Percentiles rank a stretch among this genome's conserved stretches.
These are phyloP conservation scores for Ascaphus truei DNA, from an alignment of 2,113 vertebrate genomes.

Conservation along the genomic window DNA sequence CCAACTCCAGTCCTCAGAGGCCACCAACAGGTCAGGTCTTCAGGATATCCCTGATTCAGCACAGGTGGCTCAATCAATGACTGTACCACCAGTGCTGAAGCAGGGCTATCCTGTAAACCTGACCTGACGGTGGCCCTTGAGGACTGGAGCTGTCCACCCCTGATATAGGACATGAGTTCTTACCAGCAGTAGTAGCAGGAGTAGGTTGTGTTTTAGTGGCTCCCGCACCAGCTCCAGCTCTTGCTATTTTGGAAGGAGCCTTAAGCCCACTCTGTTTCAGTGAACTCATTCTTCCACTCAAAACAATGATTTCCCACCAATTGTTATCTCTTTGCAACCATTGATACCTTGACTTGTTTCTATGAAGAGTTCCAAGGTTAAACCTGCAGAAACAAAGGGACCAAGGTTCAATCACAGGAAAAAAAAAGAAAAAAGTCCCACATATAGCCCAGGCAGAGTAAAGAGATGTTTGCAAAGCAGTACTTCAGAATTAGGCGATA, in stretches of 20 bases:
- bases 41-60: too few relatives aligned
- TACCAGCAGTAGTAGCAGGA: slow-evolving; percentile 63
- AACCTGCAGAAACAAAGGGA: slow-evolving; percentile 53
- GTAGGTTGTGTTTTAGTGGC: slow-evolving; percentile 62
- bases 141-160: too few relatives aligned
- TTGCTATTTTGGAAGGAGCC: slow-evolving; percentile 86
- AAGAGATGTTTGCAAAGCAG: too few relatives aligned
- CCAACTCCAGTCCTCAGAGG: too few relatives aligned
- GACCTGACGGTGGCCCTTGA: too few relatives aligned
- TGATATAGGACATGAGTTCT: too few relatives aligned
- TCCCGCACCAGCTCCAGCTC: slow-evolving; percentile 57
- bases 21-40: too few relatives aligned
- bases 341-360: slow-evolving; percentile 47
- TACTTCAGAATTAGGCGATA: too few relatives aligned
- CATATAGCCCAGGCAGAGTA: too few relatives aligned
- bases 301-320: background rate
- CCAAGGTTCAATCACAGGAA: background rate
- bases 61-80: too few relatives aligned
- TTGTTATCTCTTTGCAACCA: slow-evolving; percentile 59
- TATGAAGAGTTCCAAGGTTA: slow-evolving; percentile 42
- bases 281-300: slow-evolving; percentile 80
- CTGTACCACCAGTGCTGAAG: too few relatives aligned
- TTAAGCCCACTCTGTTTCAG: slow-evolving; percentile 92
- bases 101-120: too few relatives aligned
- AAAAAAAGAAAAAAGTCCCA: background rate